A percentile compares a stretch with the other conserved stretches of the same genome.
These are phyloP conservation scores for Drosophila repleta DNA, from an alignment of 1,140 invertebrate species.

Conservation along the genomic window DNA sequence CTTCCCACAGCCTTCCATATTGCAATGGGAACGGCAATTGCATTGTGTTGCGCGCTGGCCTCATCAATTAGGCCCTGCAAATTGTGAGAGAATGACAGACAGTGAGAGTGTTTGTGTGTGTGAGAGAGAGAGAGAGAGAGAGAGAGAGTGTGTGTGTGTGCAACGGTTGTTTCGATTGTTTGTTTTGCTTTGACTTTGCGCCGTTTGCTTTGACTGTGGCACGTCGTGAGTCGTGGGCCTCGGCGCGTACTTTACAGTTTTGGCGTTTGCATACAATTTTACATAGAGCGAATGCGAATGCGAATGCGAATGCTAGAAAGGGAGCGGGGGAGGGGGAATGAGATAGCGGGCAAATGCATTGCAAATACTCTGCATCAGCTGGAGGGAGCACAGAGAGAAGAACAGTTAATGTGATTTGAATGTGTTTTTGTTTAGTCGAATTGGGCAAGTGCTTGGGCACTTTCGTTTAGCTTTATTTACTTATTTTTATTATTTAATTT, in stretches of 20 bases:
- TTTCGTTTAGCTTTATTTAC: too few relatives aligned
- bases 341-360: too few relatives aligned
- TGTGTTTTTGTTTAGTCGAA: too few relatives aligned
- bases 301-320: too few relatives aligned
- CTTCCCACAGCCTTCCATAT: neutral
- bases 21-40: slow-evolving; percentile 52
- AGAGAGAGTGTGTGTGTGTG: slow-evolving; percentile 5
- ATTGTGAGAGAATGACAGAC: slow-evolving; percentile 9
- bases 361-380: neutral
- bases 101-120: slow-evolving; percentile 3
- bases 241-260: slow-evolving; percentile 41
- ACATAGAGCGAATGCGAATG: neutral
- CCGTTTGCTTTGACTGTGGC: slow-evolving; percentile 21
- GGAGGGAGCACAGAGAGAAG: neutral
- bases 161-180: slow-evolving; percentile 55
- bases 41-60: slow-evolving; percentile 36
- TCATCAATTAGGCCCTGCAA: slow-evolving; percentile 65
- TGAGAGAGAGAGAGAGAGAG: slow-evolving; percentile 13
- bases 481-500: too few relatives aligned
- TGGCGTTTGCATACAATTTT: slow-evolving; percentile 38
- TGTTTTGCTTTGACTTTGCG: slow-evolving; percentile 45
- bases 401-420: too few relatives aligned
- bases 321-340: too few relatives aligned
- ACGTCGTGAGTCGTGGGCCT: neutral
- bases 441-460: too few relatives aligned